A percentile compares a stretch with the other conserved stretches of the same genome.
Conservation (phyloP, 1,140 invertebrate species). For the Nasonia giraulti region DNA sequence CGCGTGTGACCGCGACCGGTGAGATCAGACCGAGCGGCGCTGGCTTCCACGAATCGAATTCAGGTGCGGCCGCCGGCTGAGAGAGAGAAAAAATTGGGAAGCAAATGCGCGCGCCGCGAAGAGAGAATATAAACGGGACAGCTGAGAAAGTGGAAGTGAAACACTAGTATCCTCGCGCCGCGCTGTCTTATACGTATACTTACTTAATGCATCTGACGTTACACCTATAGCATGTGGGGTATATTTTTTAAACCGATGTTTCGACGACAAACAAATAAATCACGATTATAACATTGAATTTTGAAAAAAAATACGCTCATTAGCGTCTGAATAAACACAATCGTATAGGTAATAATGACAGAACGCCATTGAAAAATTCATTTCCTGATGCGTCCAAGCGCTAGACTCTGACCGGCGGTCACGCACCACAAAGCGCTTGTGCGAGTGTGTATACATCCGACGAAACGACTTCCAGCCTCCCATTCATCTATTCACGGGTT, state of each 20-base stretch:
- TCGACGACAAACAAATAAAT: too few relatives aligned
- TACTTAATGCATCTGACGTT: conserved; percentile 4
- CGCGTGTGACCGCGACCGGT: background rate
- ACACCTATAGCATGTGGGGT: too few relatives aligned
- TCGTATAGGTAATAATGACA: background rate
- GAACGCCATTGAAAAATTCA: background rate
- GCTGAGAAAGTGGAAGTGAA: conserved; percentile 51
- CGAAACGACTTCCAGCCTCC: background rate
- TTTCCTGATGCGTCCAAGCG: background rate
- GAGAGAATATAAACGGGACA: conserved; percentile 26
- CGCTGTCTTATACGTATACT: background rate
- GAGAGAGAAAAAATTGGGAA: conserved; percentile 7
- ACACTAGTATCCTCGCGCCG: background rate
- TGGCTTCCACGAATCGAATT: background rate
- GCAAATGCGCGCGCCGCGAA: background rate
- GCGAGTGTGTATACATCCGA: too few relatives aligned
- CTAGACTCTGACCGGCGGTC: background rate
- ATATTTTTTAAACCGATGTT: too few relatives aligned
- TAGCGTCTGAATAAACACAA: background rate
- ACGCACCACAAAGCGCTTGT: background rate
- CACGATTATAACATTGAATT: too few relatives aligned
- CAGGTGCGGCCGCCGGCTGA: background rate
- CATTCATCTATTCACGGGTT: conserved; percentile 21
- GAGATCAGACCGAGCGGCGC: background rate
- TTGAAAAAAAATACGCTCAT: too few relatives aligned